phyloP scores from a whole-genome alignment of 1,140 invertebrate species.

The Hestina assimilis region DNA sequence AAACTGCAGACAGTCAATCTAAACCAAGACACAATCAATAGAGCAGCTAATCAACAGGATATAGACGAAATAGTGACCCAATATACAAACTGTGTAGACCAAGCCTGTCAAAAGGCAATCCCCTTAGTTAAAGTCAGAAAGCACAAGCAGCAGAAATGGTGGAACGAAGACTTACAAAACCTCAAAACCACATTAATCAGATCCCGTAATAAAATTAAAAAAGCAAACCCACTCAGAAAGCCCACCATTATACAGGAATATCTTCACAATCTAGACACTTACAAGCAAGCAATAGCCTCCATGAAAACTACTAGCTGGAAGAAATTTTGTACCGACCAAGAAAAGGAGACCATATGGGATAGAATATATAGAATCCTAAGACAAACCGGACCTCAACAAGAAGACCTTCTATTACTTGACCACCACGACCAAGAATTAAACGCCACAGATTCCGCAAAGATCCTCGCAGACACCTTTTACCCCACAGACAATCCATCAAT shows the following conservation, averaged over 20 bases:
- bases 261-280: background rate
- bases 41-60: background rate
- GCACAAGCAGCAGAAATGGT: background rate
- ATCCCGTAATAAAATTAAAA: background rate
- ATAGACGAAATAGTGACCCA: background rate
- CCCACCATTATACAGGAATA: background rate
- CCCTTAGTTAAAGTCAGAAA: background rate
- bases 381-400: too few relatives aligned
- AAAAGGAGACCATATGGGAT: background rate
- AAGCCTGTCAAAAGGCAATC: background rate
- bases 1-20: background rate
- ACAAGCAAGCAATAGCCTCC: background rate
- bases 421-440: background rate
- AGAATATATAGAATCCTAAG: background rate
- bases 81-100: background rate
- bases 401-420: background rate
- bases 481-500: background rate
- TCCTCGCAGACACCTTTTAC: constrained; percentile 1
- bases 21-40: background rate
- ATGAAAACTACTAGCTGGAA: constrained; percentile 3
- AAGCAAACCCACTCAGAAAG: background rate
- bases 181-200: background rate
- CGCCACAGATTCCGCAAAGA: background rate
- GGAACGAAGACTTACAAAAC: background rate
- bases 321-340: background rate